A percentile compares a stretch with the other conserved stretches of the same genome.
Evolutionary conservation across 1,140 invertebrate species (phyloP).

Genomic region (Drosophila bifasciata): DNA sequence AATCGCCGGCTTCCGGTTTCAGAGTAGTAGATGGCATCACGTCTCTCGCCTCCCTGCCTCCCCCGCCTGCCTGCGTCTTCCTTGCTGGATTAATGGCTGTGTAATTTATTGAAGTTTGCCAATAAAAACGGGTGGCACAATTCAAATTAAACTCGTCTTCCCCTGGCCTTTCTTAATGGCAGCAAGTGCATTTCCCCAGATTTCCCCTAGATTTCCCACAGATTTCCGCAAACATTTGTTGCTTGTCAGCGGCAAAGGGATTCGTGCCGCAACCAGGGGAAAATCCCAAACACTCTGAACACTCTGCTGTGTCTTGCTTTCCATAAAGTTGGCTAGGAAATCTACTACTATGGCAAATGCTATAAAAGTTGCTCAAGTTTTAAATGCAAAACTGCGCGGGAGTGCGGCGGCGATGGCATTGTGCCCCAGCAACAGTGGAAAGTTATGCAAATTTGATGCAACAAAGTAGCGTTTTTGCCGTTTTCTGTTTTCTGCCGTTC

Average conservation of each 20-base stretch:
- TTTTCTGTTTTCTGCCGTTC: no score
- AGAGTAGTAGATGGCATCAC: constrained; percentile 19
- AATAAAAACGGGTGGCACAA: constrained; percentile 52
- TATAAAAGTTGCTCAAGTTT: constrained; percentile 67
- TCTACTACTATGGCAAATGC: constrained; percentile 55
- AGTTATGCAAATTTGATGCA: constrained; percentile 80
- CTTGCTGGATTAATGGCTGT: constrained; percentile 61
- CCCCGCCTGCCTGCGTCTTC: constrained; percentile 16
- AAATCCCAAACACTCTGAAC: no score
- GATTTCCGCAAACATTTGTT: constrained; percentile 66
- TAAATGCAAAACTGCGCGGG: constrained; percentile 43
- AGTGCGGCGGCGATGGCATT: neutral
- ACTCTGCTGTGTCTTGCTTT: neutral
- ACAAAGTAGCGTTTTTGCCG: constrained; percentile 66
- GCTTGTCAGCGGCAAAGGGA: constrained; percentile 48
- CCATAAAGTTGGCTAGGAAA: constrained; percentile 44
- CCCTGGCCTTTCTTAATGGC: constrained; percentile 39
- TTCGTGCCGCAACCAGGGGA: no score
- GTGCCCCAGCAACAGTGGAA: constrained; percentile 44
- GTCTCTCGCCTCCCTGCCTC: constrained; percentile 18
- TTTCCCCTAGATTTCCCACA: constrained; percentile 53
- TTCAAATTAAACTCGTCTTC: constrained; percentile 54
- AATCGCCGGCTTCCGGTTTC: constrained; percentile 43
- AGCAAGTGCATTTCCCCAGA: constrained; percentile 56
- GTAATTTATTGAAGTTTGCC: constrained; percentile 64